Base-by-base conservation (phyloP, 2,113 vertebrate species). In the Phasianus colchicus region DNA sequence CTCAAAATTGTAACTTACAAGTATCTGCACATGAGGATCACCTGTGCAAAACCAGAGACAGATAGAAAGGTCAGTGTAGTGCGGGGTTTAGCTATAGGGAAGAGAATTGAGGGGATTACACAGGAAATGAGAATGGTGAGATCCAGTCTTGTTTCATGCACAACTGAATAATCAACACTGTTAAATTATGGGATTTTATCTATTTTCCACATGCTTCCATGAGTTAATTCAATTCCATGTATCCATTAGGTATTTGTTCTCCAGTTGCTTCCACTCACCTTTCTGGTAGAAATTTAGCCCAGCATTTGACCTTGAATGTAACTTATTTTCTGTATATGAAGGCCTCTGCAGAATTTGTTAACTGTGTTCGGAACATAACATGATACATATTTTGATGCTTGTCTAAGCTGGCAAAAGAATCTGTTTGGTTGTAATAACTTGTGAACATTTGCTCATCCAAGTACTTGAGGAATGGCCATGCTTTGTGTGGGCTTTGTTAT, bases 321-420 rank as follows among this genome's bases (percentile, higher is more conserved):
- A 45, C 32, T 63, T 27, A 36, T 38, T 63, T 45, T 64, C 21
- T 75, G 27, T 47, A 48, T 57, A 47, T 48, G 19, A 77, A 72
- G 42, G 91, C 78, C 67, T 66, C 71, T 14, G 92, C 65, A 52
- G 50, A 9, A 36, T 75, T 64, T 77, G 55, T 50, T 55, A 19
- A 34, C 74, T 77, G 81, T 1, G 9, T 72, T 89, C 69, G 84
- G 45, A 63, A 32, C n/a, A 18, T 58, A 30, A n/a, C 8, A 2
- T 34, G 92, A 66, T 80, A 88, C 79, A 57, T 84, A 89, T 78
- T 80, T 89, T 90, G 66, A 88, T 25, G 60, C 48, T 87, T 94
- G 67, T 55, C 69, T 63, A 66, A 11, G 10, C 15, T 54, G 77
- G 61, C 63, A 71, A 64, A 85, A 67, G 29, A 72, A 63, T 38